Percentiles rank a stretch among this genome's conserved stretches.
Conservation (phyloP, 2,888 invertebrate genomes). For the Halictus ligatus region DNA sequence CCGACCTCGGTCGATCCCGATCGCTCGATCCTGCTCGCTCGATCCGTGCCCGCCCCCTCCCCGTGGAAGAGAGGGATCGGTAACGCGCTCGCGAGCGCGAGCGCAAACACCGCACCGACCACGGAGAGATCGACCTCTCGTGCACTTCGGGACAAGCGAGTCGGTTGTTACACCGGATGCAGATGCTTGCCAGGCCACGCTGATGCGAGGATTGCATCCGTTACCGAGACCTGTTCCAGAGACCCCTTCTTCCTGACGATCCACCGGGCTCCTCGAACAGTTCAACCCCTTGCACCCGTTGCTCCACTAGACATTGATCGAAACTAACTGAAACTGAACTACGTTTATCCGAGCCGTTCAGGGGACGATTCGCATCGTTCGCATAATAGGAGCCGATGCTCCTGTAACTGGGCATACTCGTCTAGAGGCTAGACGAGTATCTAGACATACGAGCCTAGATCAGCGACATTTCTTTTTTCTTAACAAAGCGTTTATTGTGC, state of each 20-base stretch:
- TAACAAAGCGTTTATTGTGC: too few relatives aligned
- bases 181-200: constrained; percentile 39
- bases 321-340: too few relatives aligned
- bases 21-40: constrained; percentile 46
- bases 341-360: neutral
- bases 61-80: constrained; percentile 13
- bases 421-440: too few relatives aligned
- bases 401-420: too few relatives aligned
- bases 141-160: constrained; percentile 39
- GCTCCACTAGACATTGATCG: neutral
- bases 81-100: constrained; percentile 32
- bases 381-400: too few relatives aligned
- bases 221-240: constrained; percentile 28
- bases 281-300: neutral
- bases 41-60: neutral
- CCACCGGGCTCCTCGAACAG: neutral
- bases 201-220: constrained; percentile 37
- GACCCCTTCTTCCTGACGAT: neutral
- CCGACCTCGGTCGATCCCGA: constrained; percentile 60
- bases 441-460: too few relatives aligned
- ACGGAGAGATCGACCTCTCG: constrained; percentile 53
- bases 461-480: too few relatives aligned
- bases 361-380: too few relatives aligned
- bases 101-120: constrained; percentile 23
- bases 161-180: constrained; percentile 57